phyloP scores from a whole-genome alignment of 2,888 invertebrate species.

The Fragum fragum region DNA sequence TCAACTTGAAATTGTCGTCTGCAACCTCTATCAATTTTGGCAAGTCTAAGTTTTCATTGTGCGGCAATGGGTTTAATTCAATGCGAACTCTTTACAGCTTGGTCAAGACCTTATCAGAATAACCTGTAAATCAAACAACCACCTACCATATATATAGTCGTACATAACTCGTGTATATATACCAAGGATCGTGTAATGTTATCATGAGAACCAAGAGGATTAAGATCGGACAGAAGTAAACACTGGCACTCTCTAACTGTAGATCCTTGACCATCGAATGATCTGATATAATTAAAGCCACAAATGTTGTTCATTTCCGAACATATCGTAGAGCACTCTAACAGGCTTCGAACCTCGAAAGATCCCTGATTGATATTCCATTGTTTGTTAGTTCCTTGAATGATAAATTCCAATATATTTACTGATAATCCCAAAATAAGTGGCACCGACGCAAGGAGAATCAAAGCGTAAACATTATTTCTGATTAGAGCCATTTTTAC shows the following conservation, averaged over 20 bases:
- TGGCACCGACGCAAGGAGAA: background rate
- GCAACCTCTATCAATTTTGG: too few relatives aligned
- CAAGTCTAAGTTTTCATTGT: too few relatives aligned
- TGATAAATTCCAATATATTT: background rate
- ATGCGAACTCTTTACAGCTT: too few relatives aligned
- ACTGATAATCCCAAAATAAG: background rate
- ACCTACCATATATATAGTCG: background rate
- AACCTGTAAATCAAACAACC: too few relatives aligned
- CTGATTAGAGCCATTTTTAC: background rate
- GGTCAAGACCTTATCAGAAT: too few relatives aligned
- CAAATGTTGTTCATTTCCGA: background rate
- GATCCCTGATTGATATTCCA: background rate
- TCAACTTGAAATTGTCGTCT: too few relatives aligned
- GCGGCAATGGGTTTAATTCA: too few relatives aligned
- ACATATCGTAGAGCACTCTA: background rate
- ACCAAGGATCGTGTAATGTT: background rate
- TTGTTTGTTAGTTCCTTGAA: background rate
- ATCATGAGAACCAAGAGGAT: background rate
- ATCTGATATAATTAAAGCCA: constrained; percentile 11
- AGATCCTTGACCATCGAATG: background rate
- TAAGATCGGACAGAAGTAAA: background rate
- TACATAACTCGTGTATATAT: background rate
- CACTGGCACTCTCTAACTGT: constrained; percentile 3
- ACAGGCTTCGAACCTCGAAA: background rate
- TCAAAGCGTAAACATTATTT: background rate